Evolutionary conservation across 2,888 invertebrate species (phyloP), one percentile per base, ranked within the genome.

Genomic region (Neoitamus cyanurus): DNA sequence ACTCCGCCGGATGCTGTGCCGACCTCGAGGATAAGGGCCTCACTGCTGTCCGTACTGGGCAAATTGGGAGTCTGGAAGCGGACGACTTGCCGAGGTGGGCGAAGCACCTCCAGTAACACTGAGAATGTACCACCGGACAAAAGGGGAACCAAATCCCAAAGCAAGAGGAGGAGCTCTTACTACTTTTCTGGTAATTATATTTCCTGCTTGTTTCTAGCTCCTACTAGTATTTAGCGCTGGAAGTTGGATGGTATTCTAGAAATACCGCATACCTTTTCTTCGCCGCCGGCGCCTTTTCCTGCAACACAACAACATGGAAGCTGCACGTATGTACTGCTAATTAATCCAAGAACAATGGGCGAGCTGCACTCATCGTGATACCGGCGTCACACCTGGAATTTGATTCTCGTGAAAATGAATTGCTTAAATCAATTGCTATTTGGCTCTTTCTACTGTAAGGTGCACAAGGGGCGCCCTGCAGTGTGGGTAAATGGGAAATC

Each of bases 101-200:
- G 85, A 68, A 83, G 75, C 36, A 84, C 86, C 28, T 84, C 85
- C 42, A 85, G 83, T 58, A 84, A 84, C 58, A 75, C 77, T 11
- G 42, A 84, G 25, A 84, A 48, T 13, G 80, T 85, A 70, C 85
- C 68, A 86, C 83, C 25, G 70, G 85, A 42, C 84, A 87, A 83
- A 58, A 42, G 70, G 25, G 30, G 30, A 13, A 7, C 69, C 15
- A 83, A 34, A 70, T 15, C 37, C 9, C 70, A 83, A n/a, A 72
- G 30, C 36, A 46, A 90, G 7, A 88, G 91, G 7, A 88, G 91
- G 86, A 91, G 90, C 87, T 91, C 91, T 75, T 91, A 90, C 86
- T 91, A 90, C 85, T 91, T 90, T 87, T 90, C 91, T 86, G 91
- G 91, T 91, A 90, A 88, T 48, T 82, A 82, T 82, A 31, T 70